These are phyloP conservation scores for Gambusia yucatana DNA, from an alignment of 2,797 vertebrate species.

Conservation along the genomic window DNA sequence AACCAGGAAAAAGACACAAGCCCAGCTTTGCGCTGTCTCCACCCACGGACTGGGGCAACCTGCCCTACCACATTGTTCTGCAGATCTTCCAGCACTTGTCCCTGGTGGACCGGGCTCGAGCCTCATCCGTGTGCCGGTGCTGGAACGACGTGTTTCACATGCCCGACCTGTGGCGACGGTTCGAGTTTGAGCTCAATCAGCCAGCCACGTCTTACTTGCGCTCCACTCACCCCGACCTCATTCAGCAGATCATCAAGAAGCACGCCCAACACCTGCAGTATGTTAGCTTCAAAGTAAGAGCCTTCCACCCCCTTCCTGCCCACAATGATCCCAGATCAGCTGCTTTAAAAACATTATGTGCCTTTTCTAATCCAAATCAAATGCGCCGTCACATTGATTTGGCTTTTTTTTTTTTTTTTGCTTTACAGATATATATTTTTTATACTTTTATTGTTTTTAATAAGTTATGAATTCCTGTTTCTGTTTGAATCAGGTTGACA, in stretches of 20 bases:
- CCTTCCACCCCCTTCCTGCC: constrained; percentile 12
- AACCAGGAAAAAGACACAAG: constrained; percentile 80
- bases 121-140: constrained; percentile 85
- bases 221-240: constrained; percentile 91
- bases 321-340: constrained; percentile 32
- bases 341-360: constrained; percentile 34
- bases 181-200: constrained; percentile 93
- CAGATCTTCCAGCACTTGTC: constrained; percentile 88
- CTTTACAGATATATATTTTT: constrained; percentile 33
- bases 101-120: constrained; percentile 85
- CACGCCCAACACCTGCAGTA: constrained; percentile 90
- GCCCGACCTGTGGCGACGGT: constrained; percentile 90
- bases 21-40: constrained; percentile 24
- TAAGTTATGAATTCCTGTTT: constrained; percentile 45
- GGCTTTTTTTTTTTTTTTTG: neutral
- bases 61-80: constrained; percentile 86
- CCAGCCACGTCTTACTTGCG: constrained; percentile 89
- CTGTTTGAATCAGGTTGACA: constrained; percentile 83
- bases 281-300: constrained; percentile 90
- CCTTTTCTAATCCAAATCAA: constrained; percentile 45
- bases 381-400: constrained; percentile 45
- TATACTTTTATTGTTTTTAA: neutral
- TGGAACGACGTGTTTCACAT: constrained; percentile 93
- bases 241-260: constrained; percentile 93
- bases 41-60: constrained; percentile 83